These are phyloP conservation scores for Macropodus opercularis DNA, from an alignment of 2,797 vertebrate species.

Conservation along the genomic window DNA sequence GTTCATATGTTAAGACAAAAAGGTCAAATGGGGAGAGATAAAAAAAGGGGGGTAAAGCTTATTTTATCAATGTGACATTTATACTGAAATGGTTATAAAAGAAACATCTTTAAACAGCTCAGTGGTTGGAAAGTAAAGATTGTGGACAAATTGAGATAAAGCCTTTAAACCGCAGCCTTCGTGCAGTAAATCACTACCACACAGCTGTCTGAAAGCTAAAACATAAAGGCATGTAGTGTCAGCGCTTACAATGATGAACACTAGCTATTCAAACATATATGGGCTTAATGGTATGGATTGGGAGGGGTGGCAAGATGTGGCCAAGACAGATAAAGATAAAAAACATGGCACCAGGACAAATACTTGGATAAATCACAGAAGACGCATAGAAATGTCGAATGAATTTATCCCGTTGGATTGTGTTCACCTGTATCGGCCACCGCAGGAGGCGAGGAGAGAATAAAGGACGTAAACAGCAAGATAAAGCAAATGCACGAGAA, in stretches of 20 bases:
- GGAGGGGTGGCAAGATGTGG: slow-evolving; percentile 9
- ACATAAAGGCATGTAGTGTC: slow-evolving; percentile 35
- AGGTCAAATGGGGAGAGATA: slow-evolving; percentile 6
- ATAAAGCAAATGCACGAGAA: slow-evolving; percentile 34
- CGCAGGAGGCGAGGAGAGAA: slow-evolving; percentile 63
- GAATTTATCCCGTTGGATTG: slow-evolving; percentile 58
- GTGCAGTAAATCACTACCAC: slow-evolving; percentile 40
- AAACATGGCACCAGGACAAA: slow-evolving; percentile 64
- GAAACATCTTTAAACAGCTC: slow-evolving; percentile 27
- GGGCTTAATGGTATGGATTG: slow-evolving; percentile 27
- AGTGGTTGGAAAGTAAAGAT: slow-evolving; percentile 27
- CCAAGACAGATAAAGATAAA: slow-evolving; percentile 17
- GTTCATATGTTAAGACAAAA: background rate
- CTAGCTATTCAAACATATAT: slow-evolving; percentile 25
- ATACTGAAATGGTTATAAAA: slow-evolving; percentile 12
- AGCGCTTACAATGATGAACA: slow-evolving; percentile 43
- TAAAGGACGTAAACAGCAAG: slow-evolving; percentile 35
- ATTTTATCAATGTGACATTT: slow-evolving; percentile 36
- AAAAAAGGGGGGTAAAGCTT: background rate
- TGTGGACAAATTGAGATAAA: slow-evolving; percentile 41
- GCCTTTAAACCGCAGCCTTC: slow-evolving; percentile 36
- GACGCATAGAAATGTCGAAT: slow-evolving; percentile 58
- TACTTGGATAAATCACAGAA: slow-evolving; percentile 67
- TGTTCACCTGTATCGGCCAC: slow-evolving; percentile 57
- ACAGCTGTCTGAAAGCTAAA: slow-evolving; percentile 28